A percentile compares a stretch with the other conserved stretches of the same genome.
Evolutionary conservation across 2,113 vertebrate genomes (phyloP).

Genomic region (Myrmophylax atrothorax): DNA sequence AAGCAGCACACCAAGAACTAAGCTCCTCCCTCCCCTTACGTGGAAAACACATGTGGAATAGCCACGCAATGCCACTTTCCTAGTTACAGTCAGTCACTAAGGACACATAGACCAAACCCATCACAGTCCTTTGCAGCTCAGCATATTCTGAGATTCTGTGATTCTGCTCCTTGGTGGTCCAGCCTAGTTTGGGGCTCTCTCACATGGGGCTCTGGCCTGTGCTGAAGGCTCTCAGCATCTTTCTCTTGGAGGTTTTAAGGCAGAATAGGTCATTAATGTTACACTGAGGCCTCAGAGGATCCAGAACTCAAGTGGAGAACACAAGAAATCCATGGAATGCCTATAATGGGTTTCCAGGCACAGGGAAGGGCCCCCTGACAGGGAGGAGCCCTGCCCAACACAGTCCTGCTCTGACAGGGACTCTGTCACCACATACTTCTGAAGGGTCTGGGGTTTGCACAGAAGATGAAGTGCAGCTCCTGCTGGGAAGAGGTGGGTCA

Average conservation of each 20-base stretch:
- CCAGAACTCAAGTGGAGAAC: slow-evolving; percentile 92
- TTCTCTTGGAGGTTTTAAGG: background rate
- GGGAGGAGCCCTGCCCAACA: background rate
- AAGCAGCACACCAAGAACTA: too few species aligned
- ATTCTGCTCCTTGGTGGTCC: background rate
- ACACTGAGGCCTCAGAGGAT: slow-evolving; percentile 94
- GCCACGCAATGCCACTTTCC: too few species aligned
- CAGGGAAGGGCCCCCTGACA: slow-evolving; percentile 75
- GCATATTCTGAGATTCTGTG: background rate
- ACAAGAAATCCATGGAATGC: slow-evolving; percentile 93
- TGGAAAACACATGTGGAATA: too few species aligned
- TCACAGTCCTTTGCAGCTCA: background rate
- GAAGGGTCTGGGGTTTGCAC: background rate
- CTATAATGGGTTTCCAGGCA: slow-evolving; percentile 98
- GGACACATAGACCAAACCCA: too few species aligned
- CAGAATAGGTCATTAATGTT: slow-evolving; percentile 89
- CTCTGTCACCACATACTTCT: background rate
- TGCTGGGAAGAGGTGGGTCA: background rate
- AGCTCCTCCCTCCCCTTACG: too few species aligned
- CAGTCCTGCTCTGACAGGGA: background rate
- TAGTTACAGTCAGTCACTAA: too few species aligned
- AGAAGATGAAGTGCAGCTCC: background rate
- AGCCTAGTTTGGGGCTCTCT: background rate
- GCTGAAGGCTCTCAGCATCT: background rate
- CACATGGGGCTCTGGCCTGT: background rate